Conservation (phyloP, 2,888 invertebrate species). For the Brenthis ino region DNA sequence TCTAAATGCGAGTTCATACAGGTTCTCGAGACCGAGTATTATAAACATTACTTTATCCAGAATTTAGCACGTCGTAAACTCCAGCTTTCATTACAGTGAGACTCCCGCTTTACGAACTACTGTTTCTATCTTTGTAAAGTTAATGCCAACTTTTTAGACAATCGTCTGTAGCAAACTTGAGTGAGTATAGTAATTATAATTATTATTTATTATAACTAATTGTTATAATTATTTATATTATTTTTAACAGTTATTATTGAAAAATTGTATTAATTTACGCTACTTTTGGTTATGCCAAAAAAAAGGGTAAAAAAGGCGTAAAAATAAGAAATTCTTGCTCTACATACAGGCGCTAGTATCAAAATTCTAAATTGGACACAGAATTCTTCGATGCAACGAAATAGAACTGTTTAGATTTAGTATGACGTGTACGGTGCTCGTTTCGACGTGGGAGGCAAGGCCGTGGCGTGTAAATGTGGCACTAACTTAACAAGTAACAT, state of each 20-base stretch:
- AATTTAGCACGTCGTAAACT: conserved; percentile 74
- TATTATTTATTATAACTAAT: no score
- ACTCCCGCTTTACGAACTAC: conserved; percentile 30
- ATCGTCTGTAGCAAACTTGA: no score
- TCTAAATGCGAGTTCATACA: conserved; percentile 15
- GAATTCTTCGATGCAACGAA: conserved; percentile 21
- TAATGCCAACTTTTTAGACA: background rate
- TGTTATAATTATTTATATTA: no score
- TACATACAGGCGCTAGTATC: background rate
- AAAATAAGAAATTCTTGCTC: background rate
- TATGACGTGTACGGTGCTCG: conserved; percentile 32
- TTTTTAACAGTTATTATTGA: no score
- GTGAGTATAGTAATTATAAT: no score
- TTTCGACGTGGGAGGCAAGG: conserved; percentile 33
- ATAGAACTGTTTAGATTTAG: conserved; percentile 37
- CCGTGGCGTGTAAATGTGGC: conserved; percentile 34
- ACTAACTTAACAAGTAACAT: conserved; percentile 35
- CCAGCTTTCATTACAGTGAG: conserved; percentile 62
- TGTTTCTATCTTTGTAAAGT: background rate
- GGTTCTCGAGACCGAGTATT: conserved; percentile 47
- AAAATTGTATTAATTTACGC: no score
- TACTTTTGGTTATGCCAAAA: no score
- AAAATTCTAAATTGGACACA: conserved; percentile 5
- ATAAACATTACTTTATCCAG: conserved; percentile 66
- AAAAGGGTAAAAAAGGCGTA: background rate